Evolutionary conservation across 2,113 vertebrate genomes (phyloP).

Genomic region (Orcinus orca): DNA sequence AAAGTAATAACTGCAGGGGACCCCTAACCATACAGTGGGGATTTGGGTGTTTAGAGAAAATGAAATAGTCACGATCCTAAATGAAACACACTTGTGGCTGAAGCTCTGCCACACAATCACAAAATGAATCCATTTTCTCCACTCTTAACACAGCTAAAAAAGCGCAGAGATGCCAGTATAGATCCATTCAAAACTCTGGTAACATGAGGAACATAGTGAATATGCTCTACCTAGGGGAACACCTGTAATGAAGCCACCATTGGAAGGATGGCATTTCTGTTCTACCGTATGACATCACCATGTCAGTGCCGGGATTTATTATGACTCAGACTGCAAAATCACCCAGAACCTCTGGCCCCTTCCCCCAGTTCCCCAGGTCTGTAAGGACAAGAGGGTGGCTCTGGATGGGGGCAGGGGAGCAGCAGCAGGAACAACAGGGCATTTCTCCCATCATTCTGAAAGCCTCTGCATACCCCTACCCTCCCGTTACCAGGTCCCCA

Average conservation of each 20-base stretch:
- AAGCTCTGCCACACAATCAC: not conserved
- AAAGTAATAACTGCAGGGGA: not conserved
- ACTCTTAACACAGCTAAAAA: not conserved
- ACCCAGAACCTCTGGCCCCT: not conserved
- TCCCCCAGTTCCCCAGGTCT: not conserved
- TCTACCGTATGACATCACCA: not conserved
- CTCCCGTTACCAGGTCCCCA: not conserved
- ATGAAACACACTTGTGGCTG: not conserved
- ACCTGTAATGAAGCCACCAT: not conserved
- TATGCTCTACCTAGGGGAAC: not conserved
- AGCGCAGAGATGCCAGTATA: not conserved
- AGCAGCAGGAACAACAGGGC: not conserved
- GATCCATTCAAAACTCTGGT: not conserved
- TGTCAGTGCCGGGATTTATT: not conserved
- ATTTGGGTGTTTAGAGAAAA: not conserved
- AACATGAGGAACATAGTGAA: not conserved
- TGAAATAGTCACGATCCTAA: not conserved
- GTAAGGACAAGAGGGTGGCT: not conserved
- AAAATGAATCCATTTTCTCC: not conserved
- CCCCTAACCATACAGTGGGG: not conserved
- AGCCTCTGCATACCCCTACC: not conserved
- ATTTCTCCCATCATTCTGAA: not conserved
- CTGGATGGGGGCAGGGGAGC: not conserved
- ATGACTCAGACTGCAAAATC: not conserved
- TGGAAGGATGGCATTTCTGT: not conserved